A percentile compares a stretch with the other conserved stretches of the same genome.
These are phyloP conservation scores for Pomatostomus ruficeps DNA, from an alignment of 2,113 vertebrate genomes.

Conservation along the genomic window DNA sequence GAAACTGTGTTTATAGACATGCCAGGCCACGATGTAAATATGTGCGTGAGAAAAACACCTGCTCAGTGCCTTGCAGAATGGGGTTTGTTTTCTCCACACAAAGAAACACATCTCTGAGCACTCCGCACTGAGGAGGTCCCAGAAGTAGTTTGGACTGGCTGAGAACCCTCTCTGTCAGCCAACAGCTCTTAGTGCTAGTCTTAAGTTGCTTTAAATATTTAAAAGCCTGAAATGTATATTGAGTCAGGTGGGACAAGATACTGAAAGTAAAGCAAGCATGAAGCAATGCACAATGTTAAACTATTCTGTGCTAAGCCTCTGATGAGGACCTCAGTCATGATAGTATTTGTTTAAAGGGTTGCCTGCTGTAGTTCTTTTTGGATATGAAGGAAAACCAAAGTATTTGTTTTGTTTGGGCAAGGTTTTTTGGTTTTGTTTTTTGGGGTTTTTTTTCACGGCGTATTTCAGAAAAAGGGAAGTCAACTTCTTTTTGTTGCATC, in stretches of 20 bases:
- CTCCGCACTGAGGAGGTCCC: background rate
- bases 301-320: background rate
- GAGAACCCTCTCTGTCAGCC: background rate
- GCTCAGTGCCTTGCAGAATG: background rate
- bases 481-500: background rate
- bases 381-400: background rate
- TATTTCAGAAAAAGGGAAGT: background rate
- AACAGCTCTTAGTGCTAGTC: background rate
- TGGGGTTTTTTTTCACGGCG: background rate
- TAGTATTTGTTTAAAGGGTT: background rate
- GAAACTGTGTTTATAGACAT: background rate
- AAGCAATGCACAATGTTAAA: background rate
- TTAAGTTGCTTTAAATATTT: background rate
- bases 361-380: background rate
- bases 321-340: background rate
- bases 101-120: background rate
- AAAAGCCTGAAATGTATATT: background rate
- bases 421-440: background rate
- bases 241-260: background rate
- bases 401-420: background rate
- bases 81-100: background rate
- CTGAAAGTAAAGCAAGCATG: background rate
- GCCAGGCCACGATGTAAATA: accelerated
- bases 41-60: background rate
- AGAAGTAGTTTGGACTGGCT: background rate